Conservation (phyloP, 2,888 invertebrate species). For the Clivina fossor region DNA sequence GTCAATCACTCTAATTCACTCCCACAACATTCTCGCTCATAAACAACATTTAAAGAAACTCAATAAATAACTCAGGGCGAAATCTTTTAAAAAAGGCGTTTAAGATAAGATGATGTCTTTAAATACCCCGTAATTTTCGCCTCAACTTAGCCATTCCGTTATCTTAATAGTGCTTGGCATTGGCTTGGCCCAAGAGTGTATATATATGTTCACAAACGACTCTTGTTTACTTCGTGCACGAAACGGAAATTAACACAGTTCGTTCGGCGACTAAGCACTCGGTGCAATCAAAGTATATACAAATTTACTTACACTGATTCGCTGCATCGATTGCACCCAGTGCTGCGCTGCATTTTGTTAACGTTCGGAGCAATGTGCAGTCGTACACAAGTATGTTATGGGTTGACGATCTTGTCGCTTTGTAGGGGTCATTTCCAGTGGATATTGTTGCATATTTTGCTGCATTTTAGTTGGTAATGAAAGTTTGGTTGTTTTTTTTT, state of each 20-base stretch:
- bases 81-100: constrained; percentile 39
- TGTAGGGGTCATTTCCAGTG: too few relatives aligned
- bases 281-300: constrained; percentile 7
- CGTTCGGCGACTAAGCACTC: constrained; percentile 19
- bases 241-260: constrained; percentile 45
- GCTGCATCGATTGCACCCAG: neutral
- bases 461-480: too few relatives aligned
- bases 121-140: constrained; percentile 33
- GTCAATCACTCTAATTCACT: constrained; percentile 16
- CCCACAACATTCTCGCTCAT: constrained; percentile 1
- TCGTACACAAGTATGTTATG: too few relatives aligned
- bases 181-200: too few relatives aligned
- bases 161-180: constrained; percentile 44
- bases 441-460: too few relatives aligned
- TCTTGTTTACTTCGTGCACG: constrained; percentile 37
- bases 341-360: constrained; percentile 7
- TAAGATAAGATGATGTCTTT: constrained; percentile 43
- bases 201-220: too few relatives aligned
- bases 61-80: constrained; percentile 21
- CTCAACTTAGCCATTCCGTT: constrained; percentile 42
- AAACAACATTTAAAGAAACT: constrained; percentile 7
- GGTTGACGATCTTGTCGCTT: too few relatives aligned
- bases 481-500: too few relatives aligned
- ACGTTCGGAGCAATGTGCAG: too few relatives aligned
- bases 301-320: constrained; percentile 3